A percentile compares a stretch with the other conserved stretches of the same genome.
Conservation (phyloP, 2,113 vertebrate genomes). For the Tonatia bakeri region DNA sequence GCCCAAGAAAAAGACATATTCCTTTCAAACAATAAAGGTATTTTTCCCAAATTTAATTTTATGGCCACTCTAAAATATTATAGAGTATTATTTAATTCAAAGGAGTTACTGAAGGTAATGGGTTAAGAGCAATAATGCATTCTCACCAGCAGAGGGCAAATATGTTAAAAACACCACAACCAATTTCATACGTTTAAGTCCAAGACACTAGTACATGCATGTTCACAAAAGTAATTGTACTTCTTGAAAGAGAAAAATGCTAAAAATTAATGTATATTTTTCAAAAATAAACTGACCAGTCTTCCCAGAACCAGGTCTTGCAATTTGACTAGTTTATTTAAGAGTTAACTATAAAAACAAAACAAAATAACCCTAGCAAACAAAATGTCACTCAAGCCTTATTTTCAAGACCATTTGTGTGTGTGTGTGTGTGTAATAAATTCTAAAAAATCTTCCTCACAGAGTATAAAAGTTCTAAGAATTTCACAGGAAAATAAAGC, state of each 20-base stretch:
- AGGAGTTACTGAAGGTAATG: slow-evolving; percentile 2
- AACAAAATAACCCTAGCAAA: slow-evolving; percentile 7
- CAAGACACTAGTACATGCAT: neutral
- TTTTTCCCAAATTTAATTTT: slow-evolving; percentile 26
- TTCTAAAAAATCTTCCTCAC: slow-evolving; percentile 10
- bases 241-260: neutral
- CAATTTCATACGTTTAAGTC: neutral
- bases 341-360: slow-evolving; percentile 32
- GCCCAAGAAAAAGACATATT: neutral
- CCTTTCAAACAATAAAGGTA: neutral
- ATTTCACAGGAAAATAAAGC: neutral
- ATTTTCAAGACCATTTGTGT: neutral
- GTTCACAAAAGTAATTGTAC: neutral
- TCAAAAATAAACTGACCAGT: neutral
- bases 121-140: slow-evolving; percentile 15
- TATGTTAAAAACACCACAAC: neutral
- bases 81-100: slow-evolving; percentile 2
- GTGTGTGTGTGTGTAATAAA: neutral
- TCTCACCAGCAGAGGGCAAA: slow-evolving; percentile 66
- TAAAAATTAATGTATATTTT: neutral
- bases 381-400: neutral
- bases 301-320: neutral
- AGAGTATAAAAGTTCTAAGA: neutral
- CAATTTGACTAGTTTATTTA: neutral
- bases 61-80: neutral